phyloP scores from a whole-genome alignment of 2,888 invertebrate species.

The Rhaphigaster nebulosa region DNA sequence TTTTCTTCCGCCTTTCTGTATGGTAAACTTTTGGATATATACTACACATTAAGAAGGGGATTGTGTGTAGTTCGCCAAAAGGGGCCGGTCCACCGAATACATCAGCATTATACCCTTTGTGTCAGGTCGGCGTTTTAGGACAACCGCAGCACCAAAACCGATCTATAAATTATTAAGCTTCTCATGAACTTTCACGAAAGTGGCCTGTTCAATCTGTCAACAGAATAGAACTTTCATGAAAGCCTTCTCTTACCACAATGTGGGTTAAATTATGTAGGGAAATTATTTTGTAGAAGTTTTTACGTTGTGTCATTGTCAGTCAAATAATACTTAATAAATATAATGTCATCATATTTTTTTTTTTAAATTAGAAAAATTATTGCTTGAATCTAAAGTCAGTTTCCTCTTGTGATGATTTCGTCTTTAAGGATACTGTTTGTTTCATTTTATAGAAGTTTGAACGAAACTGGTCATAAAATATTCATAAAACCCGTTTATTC shows the following conservation, averaged over 20 bases:
- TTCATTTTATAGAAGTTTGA: background rate
- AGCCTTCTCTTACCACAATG: background rate
- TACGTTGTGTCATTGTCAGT: background rate
- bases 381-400: background rate
- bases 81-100: background rate
- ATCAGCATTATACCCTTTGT: background rate
- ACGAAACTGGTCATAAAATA: too few relatives aligned
- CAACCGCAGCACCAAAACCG: background rate
- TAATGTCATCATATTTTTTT: background rate
- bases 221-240: constrained; percentile 28
- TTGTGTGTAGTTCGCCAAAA: background rate
- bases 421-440: background rate
- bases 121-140: background rate
- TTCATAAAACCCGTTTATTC: too few relatives aligned
- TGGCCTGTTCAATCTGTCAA: background rate
- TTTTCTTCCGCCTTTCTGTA: too few relatives aligned
- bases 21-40: too few relatives aligned
- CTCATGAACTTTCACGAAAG: constrained; percentile 34
- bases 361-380: background rate
- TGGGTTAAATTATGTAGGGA: background rate
- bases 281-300: background rate
- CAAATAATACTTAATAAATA: background rate
- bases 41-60: too few relatives aligned
- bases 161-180: constrained; percentile 28
- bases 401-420: background rate